Evolutionary conservation across 2,113 vertebrate species (phyloP), one percentile per base, ranked within the genome.

Genomic region (Microcebus lehilahytsara): DNA sequence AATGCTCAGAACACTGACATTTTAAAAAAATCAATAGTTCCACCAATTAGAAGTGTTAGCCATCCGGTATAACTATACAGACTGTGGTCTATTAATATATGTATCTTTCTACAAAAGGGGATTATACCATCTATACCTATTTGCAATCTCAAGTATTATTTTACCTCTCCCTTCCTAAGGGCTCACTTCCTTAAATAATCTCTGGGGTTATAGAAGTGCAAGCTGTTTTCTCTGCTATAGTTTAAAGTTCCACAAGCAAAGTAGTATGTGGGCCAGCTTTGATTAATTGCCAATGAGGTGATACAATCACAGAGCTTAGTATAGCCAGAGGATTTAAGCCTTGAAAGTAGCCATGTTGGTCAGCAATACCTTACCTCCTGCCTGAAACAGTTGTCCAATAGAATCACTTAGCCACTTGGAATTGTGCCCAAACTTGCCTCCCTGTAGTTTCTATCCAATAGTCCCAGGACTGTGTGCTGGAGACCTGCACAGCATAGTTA

Each of bases 321-420:
- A 23, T 93, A 78, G 46, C 20, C 42, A 83, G 87, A 97, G 40
- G 64, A 94, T 92, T 67, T 92, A 58, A 79, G 32, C 56, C 34
- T 53, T 62, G 11, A 27, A 85, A 92, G 66, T 80, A 74, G 53
- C 30, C 34, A 69, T 67, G 34, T 74, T 96, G 23, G 46, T 91
- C 30, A 93, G 1, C 25, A 86, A 40, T 87, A 96, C 64, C 53
- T 85, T 72, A 93, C 51, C 14, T 60, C 9, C 75, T 88, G 7
- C 72, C 37, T 93, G 51, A 67, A 91, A 72, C 27, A 60, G 32
- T 90, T 86, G 56, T 90, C 72, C 30, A 58, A 22, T 32, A 89
- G 5, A 74, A n/a, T 92, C 56, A 69, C 22, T 83, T 64, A 87
- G 7, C 10, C 5, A 34, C 58, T 95, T 92, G 19, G n/a, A 40